Conservation (phyloP, 2,113 vertebrate species). For the Hippocampus zosterae region DNA sequence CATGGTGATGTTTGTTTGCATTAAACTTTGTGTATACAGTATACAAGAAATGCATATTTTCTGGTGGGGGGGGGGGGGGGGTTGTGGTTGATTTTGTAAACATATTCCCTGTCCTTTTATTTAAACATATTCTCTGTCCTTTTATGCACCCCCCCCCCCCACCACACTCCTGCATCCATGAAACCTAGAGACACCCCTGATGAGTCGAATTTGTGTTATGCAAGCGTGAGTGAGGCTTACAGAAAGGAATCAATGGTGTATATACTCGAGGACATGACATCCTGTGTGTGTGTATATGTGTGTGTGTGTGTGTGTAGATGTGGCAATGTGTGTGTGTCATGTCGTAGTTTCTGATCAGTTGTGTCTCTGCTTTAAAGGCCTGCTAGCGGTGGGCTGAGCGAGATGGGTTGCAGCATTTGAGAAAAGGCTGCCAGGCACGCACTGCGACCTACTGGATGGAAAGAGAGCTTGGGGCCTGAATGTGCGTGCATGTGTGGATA, state of each 20-base stretch:
- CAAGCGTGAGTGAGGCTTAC: slow-evolving; percentile 47
- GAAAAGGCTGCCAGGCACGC: slow-evolving; percentile 55
- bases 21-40: too few species aligned
- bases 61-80: too few species aligned
- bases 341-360: slow-evolving; percentile 55
- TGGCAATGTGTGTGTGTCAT: slow-evolving; percentile 11
- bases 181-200: too few species aligned
- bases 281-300: too few species aligned
- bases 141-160: too few species aligned
- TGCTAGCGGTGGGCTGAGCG: slow-evolving; percentile 46
- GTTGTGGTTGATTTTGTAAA: too few species aligned
- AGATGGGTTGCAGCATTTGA: slow-evolving; percentile 28
- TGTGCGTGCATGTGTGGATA: neutral
- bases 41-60: too few species aligned
- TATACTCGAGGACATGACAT: neutral
- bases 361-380: slow-evolving; percentile 26
- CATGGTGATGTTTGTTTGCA: too few species aligned
- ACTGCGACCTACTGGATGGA: slow-evolving; percentile 71
- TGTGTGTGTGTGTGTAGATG: neutral
- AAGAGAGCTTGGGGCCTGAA: neutral
- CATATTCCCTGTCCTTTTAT: too few species aligned
- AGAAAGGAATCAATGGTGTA: slow-evolving; percentile 12
- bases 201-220: slow-evolving; percentile 49
- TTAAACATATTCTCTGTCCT: too few species aligned
- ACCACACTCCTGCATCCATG: too few species aligned